Evolutionary conservation across 2,797 vertebrate species (phyloP), one percentile per base, ranked within the genome.

Genomic region (Poecilia picta): DNA sequence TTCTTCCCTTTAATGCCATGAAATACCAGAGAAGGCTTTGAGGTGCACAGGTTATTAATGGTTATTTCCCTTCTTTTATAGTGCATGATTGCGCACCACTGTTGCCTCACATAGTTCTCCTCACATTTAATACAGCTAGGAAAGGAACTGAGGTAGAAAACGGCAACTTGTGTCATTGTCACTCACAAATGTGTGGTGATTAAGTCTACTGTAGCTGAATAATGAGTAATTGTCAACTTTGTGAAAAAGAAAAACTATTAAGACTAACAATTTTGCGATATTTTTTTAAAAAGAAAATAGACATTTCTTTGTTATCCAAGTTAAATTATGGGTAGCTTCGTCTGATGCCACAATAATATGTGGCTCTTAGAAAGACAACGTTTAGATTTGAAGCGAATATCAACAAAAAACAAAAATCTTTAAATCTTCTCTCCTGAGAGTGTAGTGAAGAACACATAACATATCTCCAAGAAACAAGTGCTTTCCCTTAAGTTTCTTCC

Each of bases 381-480:
- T 11, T 41, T 41, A 8, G 36, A 23, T 41, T 41, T 25, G 23
- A 41, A 41, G 64, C 23, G 11, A 64, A 41, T 41, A 12, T 41
- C 23, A 68, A 68, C 36, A 36, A 33, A 90, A 90, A 91, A 33
- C 33, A 81, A n/a, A 77, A 72, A 46, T 75, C 13, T 45, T 62
- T 39, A 73, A 91, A 90, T 89, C 76, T 76, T 68, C 79, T 88
- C 90, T 84, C 20, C 11, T 68, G 23, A 68, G 64, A 68, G 20
- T 43, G 64, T 41, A 45, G 41, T 53, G 45, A 81, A 53, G 71
- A 72, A 81, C 6, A 68, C 36, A 28, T 87, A 51, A 68, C 46
- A 73, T 84, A 79, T 77, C n/a, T 80, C 78, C 53, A 76, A 72
- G 81, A 89, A 83, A 86, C 75, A 80, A 83, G 66, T 31, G 73